Evolutionary conservation across 2,113 vertebrate species (phyloP).

Genomic region (Istiophorus platypterus): DNA sequence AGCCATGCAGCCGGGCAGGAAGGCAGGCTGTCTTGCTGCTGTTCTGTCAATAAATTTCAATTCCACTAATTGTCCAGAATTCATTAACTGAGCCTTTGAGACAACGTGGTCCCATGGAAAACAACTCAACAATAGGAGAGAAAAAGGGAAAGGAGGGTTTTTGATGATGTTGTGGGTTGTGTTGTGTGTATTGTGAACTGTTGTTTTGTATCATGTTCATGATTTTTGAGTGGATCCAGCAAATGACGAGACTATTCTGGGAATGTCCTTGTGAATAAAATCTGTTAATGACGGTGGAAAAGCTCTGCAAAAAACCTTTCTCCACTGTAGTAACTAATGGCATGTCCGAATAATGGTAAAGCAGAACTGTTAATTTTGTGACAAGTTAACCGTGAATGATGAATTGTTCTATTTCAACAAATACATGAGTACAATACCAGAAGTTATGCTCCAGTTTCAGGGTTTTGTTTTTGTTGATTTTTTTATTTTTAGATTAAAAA

Average conservation of each 20-base stretch:
- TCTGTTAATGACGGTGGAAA: slow-evolving; percentile 19
- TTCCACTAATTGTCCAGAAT: slow-evolving; percentile 97
- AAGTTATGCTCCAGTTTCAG: neutral
- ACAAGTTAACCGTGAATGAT: neutral
- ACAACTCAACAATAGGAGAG: slow-evolving; percentile 78
- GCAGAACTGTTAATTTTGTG: neutral
- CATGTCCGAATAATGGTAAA: neutral
- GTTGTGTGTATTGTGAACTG: slow-evolving; percentile 41
- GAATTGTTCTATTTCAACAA: neutral
- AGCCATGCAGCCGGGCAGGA: slow-evolving; percentile 84
- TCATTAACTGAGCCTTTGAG: slow-evolving; percentile 84
- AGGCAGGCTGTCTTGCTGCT: slow-evolving; percentile 78
- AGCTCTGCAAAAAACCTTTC: neutral
- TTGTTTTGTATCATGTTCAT: slow-evolving; percentile 58
- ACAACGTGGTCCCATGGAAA: slow-evolving; percentile 80
- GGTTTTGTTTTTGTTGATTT: no score
- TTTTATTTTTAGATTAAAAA: neutral
- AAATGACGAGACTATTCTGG: slow-evolving; percentile 28
- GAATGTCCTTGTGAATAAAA: slow-evolving; percentile 31
- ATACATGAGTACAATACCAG: neutral
- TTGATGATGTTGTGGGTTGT: slow-evolving; percentile 49
- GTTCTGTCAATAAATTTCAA: slow-evolving; percentile 98
- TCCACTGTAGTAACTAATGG: neutral
- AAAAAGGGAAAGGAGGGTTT: slow-evolving; percentile 63
- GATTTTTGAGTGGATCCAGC: slow-evolving; percentile 37